These are phyloP conservation scores for Brevimyrus niger DNA, from an alignment of 2,113 vertebrate species.

Conservation along the genomic window DNA sequence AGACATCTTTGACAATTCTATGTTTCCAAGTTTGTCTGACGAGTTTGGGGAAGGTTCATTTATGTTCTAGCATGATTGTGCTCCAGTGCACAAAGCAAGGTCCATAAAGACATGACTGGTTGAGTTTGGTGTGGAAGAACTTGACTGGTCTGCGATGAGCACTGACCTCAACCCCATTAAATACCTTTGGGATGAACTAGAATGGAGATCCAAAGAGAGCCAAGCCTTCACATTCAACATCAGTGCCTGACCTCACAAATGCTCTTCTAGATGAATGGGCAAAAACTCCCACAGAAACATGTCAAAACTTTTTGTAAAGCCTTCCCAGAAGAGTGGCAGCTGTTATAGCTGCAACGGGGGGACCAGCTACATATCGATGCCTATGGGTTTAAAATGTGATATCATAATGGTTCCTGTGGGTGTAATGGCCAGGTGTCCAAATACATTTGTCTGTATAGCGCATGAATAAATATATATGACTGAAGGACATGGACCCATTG, in stretches of 20 bases:
- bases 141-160: not conserved
- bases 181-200: not conserved
- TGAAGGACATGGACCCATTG: not conserved
- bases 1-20: not conserved
- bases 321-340: not conserved
- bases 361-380: not conserved
- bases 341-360: not conserved
- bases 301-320: not conserved
- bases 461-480: not conserved
- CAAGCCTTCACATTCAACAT: not conserved
- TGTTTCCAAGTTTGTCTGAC: not conserved
- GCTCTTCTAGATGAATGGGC: not conserved
- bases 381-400: no score
- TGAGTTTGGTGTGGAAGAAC: not conserved
- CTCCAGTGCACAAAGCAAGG: not conserved
- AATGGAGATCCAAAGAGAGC: not conserved
- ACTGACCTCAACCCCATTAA: not conserved
- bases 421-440: no score
- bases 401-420: no score
- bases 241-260: not conserved
- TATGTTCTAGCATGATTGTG: not conserved
- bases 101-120: not conserved
- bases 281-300: not conserved
- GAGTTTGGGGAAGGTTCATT: not conserved
- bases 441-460: not conserved